Evolutionary conservation across 1,140 invertebrate species (phyloP).

Genomic region (Maniola jurtina): DNA sequence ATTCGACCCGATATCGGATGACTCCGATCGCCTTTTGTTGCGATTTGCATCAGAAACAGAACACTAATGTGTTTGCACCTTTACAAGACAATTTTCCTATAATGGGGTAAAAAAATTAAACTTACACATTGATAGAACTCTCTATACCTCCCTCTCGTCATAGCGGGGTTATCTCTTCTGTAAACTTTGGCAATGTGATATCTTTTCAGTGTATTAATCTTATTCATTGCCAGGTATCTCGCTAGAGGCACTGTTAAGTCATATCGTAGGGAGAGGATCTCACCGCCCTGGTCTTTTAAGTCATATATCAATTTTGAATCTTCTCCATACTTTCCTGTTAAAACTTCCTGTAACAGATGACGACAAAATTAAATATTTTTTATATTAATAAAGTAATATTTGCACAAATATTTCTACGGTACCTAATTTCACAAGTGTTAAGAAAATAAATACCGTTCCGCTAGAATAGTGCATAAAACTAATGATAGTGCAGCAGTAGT

Average conservation of each 20-base stretch:
- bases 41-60: no score
- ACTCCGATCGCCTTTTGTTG: no score
- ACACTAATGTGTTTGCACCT: no score
- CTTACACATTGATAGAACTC: conserved; percentile 99
- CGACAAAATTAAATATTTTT: no score
- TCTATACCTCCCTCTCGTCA: conserved; percentile 96
- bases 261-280: conserved; percentile 94
- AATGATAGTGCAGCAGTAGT: no score
- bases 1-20: no score
- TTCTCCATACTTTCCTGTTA: conserved; percentile 99
- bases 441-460: no score
- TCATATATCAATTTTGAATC: conserved; percentile 99
- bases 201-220: conserved; percentile 95
- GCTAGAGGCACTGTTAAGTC: conserved; percentile 98
- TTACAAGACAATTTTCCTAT: neutral
- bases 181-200: conserved; percentile 98
- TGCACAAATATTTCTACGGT: neutral
- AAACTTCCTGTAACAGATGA: conserved; percentile 89
- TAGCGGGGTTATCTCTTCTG: conserved; percentile 97
- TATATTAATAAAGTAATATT: no score
- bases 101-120: conserved; percentile 42
- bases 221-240: conserved; percentile 98
- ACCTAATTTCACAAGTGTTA: neutral
- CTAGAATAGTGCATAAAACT: no score
- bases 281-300: conserved; percentile 98